Percentiles rank a stretch among this genome's conserved stretches.
Evolutionary conservation across 1,140 invertebrate species (phyloP).

Genomic region (Zophobas morio): DNA sequence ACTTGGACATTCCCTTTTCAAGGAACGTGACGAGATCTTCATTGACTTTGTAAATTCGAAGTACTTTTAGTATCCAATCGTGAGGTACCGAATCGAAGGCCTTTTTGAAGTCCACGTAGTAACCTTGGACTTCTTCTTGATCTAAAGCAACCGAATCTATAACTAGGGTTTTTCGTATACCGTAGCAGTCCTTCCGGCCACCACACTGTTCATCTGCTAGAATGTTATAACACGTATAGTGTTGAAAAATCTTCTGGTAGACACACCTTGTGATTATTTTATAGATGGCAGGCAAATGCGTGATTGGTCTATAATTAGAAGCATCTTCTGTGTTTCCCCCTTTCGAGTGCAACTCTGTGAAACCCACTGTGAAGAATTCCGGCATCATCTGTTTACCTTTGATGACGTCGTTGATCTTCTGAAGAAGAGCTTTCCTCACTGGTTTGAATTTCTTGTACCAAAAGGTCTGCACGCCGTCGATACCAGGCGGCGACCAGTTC

Average conservation of each 20-base stretch:
- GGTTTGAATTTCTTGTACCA: background rate
- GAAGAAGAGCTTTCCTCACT: background rate
- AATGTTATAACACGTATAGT: background rate
- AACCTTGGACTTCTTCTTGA: background rate
- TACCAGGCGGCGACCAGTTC: background rate
- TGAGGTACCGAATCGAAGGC: slow-evolving; percentile 6
- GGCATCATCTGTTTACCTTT: background rate
- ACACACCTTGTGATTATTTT: slow-evolving; percentile 1
- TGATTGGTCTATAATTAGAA: background rate
- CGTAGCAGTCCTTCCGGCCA: background rate
- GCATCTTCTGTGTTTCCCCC: background rate
- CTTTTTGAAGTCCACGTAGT: background rate
- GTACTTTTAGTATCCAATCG: background rate
- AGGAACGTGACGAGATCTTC: background rate
- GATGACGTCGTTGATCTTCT: slow-evolving; percentile 2
- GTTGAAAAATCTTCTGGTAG: slow-evolving; percentile 1
- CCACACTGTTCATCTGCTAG: background rate
- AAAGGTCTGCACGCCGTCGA: background rate
- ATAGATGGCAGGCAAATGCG: background rate
- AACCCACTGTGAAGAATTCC: background rate
- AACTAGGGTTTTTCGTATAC: background rate
- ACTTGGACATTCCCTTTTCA: background rate
- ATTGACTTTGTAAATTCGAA: background rate
- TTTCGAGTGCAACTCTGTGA: background rate
- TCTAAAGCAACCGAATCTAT: background rate